Evolutionary conservation across 2,797 vertebrate species (phyloP), one percentile per base, ranked within the genome.

Genomic region (Myotis daubentonii): DNA sequence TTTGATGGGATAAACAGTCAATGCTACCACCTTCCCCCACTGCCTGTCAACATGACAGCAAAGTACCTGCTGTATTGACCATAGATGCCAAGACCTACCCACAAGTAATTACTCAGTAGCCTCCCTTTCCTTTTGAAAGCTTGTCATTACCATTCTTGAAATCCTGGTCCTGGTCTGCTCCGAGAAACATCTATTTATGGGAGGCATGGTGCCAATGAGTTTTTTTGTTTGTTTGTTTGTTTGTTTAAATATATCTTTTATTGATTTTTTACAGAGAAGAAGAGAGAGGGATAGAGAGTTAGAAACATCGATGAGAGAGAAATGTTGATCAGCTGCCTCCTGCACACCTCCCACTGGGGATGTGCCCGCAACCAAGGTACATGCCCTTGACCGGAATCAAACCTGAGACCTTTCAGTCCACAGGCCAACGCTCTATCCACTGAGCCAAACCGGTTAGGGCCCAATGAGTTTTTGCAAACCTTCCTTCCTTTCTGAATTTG

Each of bases 401-500:
- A 44, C 41, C 41, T 44, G 41, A 44, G 41, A 44, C 41, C 41
- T 44, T 44, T 44, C 41, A 44, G 41, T 44, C 41, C 41, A 10
- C 41, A 44, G 41, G 41, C 41, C 41, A 0, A 44, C 2, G 41
- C 41, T 44, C 41, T 44, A 44, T 44, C 41, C 41, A 44, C 41
- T 44, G 9, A 44, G 41, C 41, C 41, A 44, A 44, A 44, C 41
- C 41, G 9, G 41, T 44, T 44, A 44, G 41, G 41, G 41, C 41
- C 41, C 41, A 44, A 44, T 44, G 41, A 78, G 11, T 83, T 49
- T 94, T 94, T 92, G 71, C 72, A 89, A 89, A 71, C 10, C 51
- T 83, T 84, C 49, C 55, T 74, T 91, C 25, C 47, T 90, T 94
- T 75, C 79, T 87, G 87, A 94, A 92, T 70, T 66, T 87, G 76